phyloP scores from a whole-genome alignment of 2,888 invertebrate genomes.

The Caenorhabditis wallacei region DNA sequence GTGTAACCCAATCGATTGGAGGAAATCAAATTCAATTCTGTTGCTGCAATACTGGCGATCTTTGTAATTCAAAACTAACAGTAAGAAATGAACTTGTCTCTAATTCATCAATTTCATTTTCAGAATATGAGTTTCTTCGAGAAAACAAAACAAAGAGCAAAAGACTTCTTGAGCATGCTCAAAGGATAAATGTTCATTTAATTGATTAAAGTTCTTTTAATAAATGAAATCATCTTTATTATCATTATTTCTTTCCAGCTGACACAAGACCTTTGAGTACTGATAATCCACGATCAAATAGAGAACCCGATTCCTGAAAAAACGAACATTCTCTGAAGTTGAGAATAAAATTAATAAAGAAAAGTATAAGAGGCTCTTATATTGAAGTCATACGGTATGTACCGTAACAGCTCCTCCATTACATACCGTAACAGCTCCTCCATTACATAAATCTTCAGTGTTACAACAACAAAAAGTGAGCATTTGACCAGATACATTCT shows the following conservation, averaged over 20 bases:
- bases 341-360: neutral
- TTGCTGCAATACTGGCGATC: constrained; percentile 72
- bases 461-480: constrained; percentile 72
- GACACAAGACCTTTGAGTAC: constrained; percentile 62
- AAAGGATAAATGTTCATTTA: constrained; percentile 32
- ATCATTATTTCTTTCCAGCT: constrained; percentile 42
- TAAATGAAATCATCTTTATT: constrained; percentile 4
- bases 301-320: constrained; percentile 60
- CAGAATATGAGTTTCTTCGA: constrained; percentile 68
- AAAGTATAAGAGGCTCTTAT: neutral
- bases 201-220: neutral
- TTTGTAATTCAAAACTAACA: constrained; percentile 72
- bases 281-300: constrained; percentile 64
- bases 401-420: constrained; percentile 69
- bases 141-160: constrained; percentile 64
- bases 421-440: constrained; percentile 63
- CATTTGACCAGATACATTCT: constrained; percentile 56
- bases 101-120: constrained; percentile 13
- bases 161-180: constrained; percentile 64
- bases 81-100: constrained; percentile 16
- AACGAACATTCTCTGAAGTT: too few relatives aligned
- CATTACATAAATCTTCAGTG: constrained; percentile 67
- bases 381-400: too few relatives aligned
- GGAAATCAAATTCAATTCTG: constrained; percentile 67
- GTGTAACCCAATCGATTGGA: constrained; percentile 62